These are phyloP conservation scores for Drosophila prosaltans DNA, from an alignment of 1,140 invertebrate species.

Conservation along the genomic window DNA sequence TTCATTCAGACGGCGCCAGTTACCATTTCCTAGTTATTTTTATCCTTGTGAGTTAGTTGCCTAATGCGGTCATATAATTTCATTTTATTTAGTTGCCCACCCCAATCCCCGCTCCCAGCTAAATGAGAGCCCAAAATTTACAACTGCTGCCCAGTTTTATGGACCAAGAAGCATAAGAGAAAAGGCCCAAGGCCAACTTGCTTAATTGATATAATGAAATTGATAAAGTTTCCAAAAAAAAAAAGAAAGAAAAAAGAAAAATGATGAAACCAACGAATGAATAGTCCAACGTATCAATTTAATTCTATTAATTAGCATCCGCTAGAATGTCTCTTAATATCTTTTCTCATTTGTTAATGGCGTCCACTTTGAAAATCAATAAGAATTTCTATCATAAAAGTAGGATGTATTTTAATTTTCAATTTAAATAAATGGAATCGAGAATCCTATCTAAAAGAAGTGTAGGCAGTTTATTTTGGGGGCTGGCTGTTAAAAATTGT, in stretches of 20 bases:
- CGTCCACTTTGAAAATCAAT: not conserved
- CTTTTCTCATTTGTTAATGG: conserved; percentile 8
- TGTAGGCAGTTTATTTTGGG: too few species aligned
- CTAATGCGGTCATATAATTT: conserved; percentile 68
- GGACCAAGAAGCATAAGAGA: conserved; percentile 46
- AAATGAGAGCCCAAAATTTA: conserved; percentile 73
- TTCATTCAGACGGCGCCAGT: conserved; percentile 54
- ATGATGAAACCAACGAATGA: not conserved
- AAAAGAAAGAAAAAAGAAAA: too few species aligned
- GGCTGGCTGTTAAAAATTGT: too few species aligned
- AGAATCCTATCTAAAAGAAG: too few species aligned
- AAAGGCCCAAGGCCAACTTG: conserved; percentile 37
- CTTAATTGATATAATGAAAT: conserved; percentile 77
- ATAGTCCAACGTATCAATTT: not conserved
- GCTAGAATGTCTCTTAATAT: not conserved
- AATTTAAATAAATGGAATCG: too few species aligned
- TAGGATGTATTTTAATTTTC: too few species aligned
- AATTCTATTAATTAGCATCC: conserved; percentile 3
- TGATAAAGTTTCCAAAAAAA: conserved; percentile 51
- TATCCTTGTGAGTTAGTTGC: conserved; percentile 46
- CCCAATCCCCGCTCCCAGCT: not conserved
- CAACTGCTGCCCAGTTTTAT: conserved; percentile 67
- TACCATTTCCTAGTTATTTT: conserved; percentile 43
- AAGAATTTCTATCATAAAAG: not conserved
- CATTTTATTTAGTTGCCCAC: conserved; percentile 68